Conservation (phyloP, 2,797 vertebrate genomes). For the Siniperca undulata region DNA sequence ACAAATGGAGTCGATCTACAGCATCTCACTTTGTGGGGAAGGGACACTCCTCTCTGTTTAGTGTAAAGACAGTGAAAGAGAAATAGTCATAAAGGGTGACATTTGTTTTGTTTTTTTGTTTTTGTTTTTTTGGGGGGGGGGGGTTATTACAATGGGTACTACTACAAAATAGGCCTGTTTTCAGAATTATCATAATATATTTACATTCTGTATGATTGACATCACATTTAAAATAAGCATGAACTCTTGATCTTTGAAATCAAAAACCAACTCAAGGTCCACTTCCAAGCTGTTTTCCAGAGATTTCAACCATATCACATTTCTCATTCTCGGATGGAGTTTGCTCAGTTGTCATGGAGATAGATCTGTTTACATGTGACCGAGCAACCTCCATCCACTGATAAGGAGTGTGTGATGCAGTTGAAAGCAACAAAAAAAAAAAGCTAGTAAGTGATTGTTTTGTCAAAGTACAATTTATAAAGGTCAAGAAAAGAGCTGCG, state of each 20-base stretch:
- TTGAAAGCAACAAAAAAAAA: not conserved
- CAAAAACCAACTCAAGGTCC: not conserved
- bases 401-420: not conserved
- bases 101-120: not conserved
- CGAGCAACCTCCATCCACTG: not conserved
- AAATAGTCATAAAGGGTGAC: not conserved
- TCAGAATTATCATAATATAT: not conserved
- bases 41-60: not conserved
- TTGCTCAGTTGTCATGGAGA: not conserved
- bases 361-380: not conserved
- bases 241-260: not conserved
- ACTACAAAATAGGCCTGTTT: not conserved
- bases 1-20: conserved; percentile 39
- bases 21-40: not conserved
- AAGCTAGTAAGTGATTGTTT: not conserved
- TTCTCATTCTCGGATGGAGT: not conserved
- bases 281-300: not conserved
- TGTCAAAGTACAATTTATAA: not conserved
- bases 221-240: not conserved
- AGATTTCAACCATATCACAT: not conserved
- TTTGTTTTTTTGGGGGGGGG: too few relatives aligned
- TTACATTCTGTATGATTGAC: not conserved
- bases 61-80: not conserved
- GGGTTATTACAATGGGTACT: not conserved
- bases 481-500: not conserved